phyloP scores from a whole-genome alignment of 2,113 vertebrate genomes.

The Notiomystis cincta region DNA sequence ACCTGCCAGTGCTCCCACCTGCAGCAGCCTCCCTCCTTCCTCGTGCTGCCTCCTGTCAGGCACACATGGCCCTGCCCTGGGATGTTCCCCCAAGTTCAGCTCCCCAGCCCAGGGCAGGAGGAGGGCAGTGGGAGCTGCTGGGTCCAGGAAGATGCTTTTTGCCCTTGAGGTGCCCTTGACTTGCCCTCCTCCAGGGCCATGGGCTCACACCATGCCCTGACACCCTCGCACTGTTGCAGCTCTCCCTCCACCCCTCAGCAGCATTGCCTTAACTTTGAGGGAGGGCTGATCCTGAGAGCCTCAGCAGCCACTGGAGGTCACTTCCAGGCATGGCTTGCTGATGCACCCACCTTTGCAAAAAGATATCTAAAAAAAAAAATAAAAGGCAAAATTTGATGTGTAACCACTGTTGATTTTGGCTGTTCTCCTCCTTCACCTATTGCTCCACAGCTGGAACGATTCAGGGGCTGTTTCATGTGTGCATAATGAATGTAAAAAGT shows the following conservation, averaged over 20 bases:
- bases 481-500: neutral
- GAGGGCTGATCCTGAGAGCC: accelerated
- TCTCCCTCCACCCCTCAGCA: neutral
- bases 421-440: constrained; percentile 14
- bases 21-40: neutral
- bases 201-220: accelerated
- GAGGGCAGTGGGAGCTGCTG: neutral
- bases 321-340: neutral
- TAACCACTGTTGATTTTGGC: constrained; percentile 54
- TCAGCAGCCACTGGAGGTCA: neutral
- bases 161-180: neutral
- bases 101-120: accelerated
- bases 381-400: neutral
- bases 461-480: neutral
- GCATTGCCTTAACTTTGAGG: neutral
- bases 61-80: neutral
- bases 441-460: constrained; percentile 26
- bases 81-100: neutral
- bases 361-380: neutral
- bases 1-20: neutral
- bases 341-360: neutral
- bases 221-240: neutral
- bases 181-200: neutral
- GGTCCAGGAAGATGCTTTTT: neutral
- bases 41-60: accelerated